Evolutionary conservation across 2,113 vertebrate species (phyloP).

Genomic region (Thunnus thynnus): DNA sequence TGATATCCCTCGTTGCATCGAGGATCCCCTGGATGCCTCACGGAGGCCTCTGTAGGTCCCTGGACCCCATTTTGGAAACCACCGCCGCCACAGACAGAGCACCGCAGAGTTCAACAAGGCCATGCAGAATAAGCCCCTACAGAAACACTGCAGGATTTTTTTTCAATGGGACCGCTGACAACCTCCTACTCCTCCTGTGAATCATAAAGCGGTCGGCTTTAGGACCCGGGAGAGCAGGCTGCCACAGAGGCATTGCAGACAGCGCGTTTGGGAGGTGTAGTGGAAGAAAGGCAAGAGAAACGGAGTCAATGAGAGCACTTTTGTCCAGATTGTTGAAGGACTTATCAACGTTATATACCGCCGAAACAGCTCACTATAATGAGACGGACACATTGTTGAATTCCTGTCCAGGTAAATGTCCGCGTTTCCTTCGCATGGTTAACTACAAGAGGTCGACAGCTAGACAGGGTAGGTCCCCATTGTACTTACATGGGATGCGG

Average conservation of each 20-base stretch:
- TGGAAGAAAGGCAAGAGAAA: conserved; percentile 87
- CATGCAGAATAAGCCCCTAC: conserved; percentile 40
- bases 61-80: conserved; percentile 45
- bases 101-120: conserved; percentile 64
- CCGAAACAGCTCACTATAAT: conserved; percentile 82
- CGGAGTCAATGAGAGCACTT: conserved; percentile 88
- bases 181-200: conserved; percentile 26
- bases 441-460: conserved; percentile 80
- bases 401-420: conserved; percentile 83
- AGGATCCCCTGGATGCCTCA: conserved; percentile 16
- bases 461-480: conserved; percentile 85
- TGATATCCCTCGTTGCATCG: neutral
- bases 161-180: conserved; percentile 52
- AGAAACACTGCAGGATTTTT: conserved; percentile 36
- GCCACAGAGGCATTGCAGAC: conserved; percentile 82
- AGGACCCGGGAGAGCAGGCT: conserved; percentile 81
- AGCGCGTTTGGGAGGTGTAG: conserved; percentile 86
- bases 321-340: conserved; percentile 85
- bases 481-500: conserved; percentile 87
- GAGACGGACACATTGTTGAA: conserved; percentile 84
- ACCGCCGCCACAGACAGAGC: conserved; percentile 47
- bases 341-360: conserved; percentile 79
- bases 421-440: conserved; percentile 77
- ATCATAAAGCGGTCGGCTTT: conserved; percentile 35
- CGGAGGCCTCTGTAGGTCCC: conserved; percentile 14